phyloP scores from a whole-genome alignment of 1,140 invertebrate species.

The Neotoxoptera formosana region DNA sequence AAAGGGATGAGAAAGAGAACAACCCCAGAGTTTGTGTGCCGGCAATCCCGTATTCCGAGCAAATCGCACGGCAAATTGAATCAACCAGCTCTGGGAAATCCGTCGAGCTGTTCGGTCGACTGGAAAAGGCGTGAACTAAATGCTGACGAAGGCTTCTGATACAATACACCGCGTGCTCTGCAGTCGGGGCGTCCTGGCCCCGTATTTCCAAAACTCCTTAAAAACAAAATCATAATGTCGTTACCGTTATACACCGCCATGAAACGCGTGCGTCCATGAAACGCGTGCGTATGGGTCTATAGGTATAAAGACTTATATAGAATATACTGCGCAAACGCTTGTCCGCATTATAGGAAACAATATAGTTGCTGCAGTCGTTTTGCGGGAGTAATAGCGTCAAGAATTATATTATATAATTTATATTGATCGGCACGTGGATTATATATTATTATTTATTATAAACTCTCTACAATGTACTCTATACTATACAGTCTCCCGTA shows the following conservation, averaged over 20 bases:
- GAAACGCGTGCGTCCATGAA: neutral
- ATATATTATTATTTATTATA: too few relatives aligned
- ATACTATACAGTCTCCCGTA: too few relatives aligned
- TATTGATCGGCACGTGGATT: too few relatives aligned
- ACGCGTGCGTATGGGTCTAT: neutral
- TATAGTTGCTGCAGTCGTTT: too few relatives aligned
- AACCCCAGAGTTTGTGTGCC: constrained; percentile 47
- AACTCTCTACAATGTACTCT: too few relatives aligned
- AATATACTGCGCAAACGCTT: neutral
- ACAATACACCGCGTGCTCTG: neutral
- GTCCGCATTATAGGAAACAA: neutral
- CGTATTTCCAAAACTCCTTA: constrained; percentile 24
- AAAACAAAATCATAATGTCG: constrained; percentile 7
- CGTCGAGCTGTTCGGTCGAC: constrained; percentile 55
- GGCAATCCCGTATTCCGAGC: constrained; percentile 56
- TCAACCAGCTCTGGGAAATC: constrained; percentile 57
- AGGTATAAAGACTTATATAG: neutral
- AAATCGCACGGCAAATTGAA: constrained; percentile 58
- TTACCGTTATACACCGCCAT: neutral
- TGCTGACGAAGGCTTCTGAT: constrained; percentile 54
- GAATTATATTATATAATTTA: too few relatives aligned
- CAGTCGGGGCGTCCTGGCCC: neutral
- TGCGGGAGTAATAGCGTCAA: too few relatives aligned
- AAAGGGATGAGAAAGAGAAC: constrained; percentile 42
- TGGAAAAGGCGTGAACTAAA: constrained; percentile 58